Evolutionary conservation across 2,888 invertebrate species (phyloP).

Genomic region (Acanthoscelides obtectus): DNA sequence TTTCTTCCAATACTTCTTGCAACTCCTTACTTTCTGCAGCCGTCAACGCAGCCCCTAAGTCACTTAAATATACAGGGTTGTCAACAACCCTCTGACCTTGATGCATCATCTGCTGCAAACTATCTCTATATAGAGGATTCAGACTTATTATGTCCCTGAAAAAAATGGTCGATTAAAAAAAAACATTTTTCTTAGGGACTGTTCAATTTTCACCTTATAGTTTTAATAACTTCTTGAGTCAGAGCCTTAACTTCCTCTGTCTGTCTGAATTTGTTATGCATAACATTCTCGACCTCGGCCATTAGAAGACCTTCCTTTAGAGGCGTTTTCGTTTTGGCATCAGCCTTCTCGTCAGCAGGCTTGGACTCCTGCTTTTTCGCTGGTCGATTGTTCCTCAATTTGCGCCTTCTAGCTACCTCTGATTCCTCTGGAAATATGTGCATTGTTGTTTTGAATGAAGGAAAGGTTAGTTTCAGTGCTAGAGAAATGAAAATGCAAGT

Average conservation of each 20-base stretch:
- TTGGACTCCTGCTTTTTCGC: slow-evolving; percentile 34
- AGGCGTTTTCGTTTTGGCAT: slow-evolving; percentile 19
- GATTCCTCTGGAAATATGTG: slow-evolving; percentile 76
- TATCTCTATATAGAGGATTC: slow-evolving; percentile 95
- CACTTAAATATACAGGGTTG: slow-evolving; percentile 96
- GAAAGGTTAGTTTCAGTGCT: slow-evolving; percentile 78
- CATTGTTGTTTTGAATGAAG: slow-evolving; percentile 76
- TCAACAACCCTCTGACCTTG: slow-evolving; percentile 96
- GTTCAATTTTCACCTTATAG: slow-evolving; percentile 64
- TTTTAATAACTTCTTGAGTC: slow-evolving; percentile 91
- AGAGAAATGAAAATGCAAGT: slow-evolving; percentile 26
- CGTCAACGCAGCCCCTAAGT: slow-evolving; percentile 92
- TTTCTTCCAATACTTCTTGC: slow-evolving; percentile 91
- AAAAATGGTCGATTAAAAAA: not conserved
- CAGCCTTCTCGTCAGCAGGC: slow-evolving; percentile 21
- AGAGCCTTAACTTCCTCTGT: slow-evolving; percentile 95
- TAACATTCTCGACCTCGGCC: slow-evolving; percentile 91
- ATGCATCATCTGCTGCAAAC: slow-evolving; percentile 95
- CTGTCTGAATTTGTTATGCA: slow-evolving; percentile 81
- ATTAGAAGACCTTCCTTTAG: slow-evolving; percentile 64
- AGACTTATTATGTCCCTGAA: slow-evolving; percentile 89
- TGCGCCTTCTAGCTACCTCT: slow-evolving; percentile 55
- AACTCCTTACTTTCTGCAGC: slow-evolving; percentile 88
- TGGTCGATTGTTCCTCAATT: slow-evolving; percentile 41
- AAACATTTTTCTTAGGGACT: too few relatives aligned